Evolutionary conservation across 1,140 invertebrate genomes (phyloP).

Genomic region (Lepidurus apus): DNA sequence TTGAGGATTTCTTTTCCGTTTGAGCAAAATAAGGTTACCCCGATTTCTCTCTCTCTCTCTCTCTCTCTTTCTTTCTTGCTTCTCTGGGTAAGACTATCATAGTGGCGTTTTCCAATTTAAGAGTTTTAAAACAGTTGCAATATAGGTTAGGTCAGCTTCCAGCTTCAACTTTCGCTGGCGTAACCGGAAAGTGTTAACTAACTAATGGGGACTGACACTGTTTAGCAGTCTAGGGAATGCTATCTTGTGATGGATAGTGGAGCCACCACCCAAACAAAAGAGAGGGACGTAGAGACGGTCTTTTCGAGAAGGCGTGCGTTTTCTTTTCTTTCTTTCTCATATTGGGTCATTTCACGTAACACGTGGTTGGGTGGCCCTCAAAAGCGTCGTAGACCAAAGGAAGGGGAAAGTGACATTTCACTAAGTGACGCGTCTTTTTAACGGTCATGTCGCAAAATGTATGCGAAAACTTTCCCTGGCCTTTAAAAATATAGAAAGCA

Average conservation of each 20-base stretch:
- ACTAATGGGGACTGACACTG: not conserved
- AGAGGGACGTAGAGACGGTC: not conserved
- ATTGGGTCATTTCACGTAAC: not conserved
- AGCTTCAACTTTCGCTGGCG: not conserved
- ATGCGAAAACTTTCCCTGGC: not conserved
- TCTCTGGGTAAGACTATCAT: not conserved
- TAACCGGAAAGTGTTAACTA: not conserved
- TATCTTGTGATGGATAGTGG: not conserved
- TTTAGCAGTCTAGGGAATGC: not conserved
- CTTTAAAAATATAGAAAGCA: not conserved
- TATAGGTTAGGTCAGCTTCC: not conserved
- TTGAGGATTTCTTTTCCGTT: not conserved
- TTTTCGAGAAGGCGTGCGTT: not conserved
- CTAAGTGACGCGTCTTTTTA: not conserved
- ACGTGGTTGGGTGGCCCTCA: not conserved
- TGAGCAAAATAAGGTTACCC: slow-evolving; percentile 6
- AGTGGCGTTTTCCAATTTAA: not conserved
- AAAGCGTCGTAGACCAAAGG: not conserved
- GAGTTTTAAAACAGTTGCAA: not conserved
- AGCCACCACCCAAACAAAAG: not conserved
- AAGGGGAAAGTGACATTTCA: slow-evolving; percentile 7
- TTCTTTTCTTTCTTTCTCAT: not conserved
- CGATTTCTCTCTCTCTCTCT: slow-evolving; percentile 20
- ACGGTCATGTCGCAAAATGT: not conserved
- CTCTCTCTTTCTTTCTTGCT: not conserved